phyloP scores from a whole-genome alignment of 1,140 invertebrate genomes.

The Parapsyche elsis region DNA sequence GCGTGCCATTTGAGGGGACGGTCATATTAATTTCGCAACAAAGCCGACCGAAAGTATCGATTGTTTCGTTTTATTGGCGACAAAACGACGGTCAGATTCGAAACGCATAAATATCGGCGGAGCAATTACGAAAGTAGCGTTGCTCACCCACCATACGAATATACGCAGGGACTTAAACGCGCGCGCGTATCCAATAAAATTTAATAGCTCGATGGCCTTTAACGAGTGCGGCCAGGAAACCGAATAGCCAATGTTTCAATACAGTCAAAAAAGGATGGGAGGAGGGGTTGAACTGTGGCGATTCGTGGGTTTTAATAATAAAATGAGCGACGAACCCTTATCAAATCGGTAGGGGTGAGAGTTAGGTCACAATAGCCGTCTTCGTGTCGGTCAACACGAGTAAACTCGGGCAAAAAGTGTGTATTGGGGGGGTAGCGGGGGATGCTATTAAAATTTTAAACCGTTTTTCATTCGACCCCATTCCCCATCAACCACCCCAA shows the following conservation, averaged over 20 bases:
- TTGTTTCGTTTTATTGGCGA: not conserved
- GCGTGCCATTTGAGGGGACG: too few species aligned
- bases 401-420: too few species aligned
- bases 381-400: not conserved
- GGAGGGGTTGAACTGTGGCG: not conserved
- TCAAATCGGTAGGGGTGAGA: slow-evolving; percentile 36
- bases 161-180: not conserved
- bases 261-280: not conserved
- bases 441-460: slow-evolving; percentile 38
- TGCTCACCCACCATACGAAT: not conserved
- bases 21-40: not conserved
- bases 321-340: slow-evolving; percentile 56
- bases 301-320: slow-evolving; percentile 55
- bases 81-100: slow-evolving; percentile 1
- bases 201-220: slow-evolving; percentile 37
- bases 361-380: slow-evolving; percentile 7
- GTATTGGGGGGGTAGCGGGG: not conserved
- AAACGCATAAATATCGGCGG: slow-evolving; percentile 2
- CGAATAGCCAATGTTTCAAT: slow-evolving; percentile 43
- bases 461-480: slow-evolving; percentile 24
- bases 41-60: not conserved
- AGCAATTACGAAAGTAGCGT: not conserved
- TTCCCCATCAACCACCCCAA: not conserved
- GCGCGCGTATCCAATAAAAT: slow-evolving; percentile 32
- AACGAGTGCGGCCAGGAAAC: slow-evolving; percentile 26